Base-by-base conservation (phyloP, 1,140 invertebrate genomes). In the Scylla paramamosain region DNA sequence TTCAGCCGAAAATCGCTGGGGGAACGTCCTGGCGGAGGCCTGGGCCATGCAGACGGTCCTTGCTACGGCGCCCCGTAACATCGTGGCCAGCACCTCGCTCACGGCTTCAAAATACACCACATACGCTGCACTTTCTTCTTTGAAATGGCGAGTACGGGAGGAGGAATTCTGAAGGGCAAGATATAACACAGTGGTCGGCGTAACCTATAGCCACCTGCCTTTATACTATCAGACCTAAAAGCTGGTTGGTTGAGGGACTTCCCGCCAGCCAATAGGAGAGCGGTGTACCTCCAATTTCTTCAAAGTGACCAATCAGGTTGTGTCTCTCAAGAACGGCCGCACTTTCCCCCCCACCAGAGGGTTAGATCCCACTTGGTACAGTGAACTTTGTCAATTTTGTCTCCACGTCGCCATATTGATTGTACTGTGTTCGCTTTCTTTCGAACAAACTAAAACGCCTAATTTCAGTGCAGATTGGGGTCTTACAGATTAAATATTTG, bases 391-490 rank as follows among this genome's bases (percentile, higher is more conserved):
- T 28, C 20, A 7, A 59, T 46, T 89, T 28, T 48, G 16, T 39
- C 95, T 45, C 46, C 6, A 20, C 52, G 95, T 88, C 87, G 95
- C 95, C 95, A 95, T 95, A 90, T 95, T 95, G 87, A 86, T 84
- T 95, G 95, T 95, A 95, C 95, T 95, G 88, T 20, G 86, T 95
- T 95, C 95, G 95, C 95, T 95, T 93, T 93, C 92, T 91, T 2
- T 77, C 48, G 59, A 82, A 95, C 67, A 95, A 46, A 31, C 3
- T 39, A 91, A 91, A 93, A 93, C 39, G 29, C 0, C 16, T 77
- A 91, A 84, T 88, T 87, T 52, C 84, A 16, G 28, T 52, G 67
- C 20, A 77, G 6, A 86, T 39, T n/a, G 6, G 45, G 2, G 45
- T 84, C n/a, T n/a, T 3, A 39, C 10, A 84, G 31, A 39, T n/a